phyloP scores from a whole-genome alignment of 2,888 invertebrate genomes.

The Himalopsyche kuldschensis region DNA sequence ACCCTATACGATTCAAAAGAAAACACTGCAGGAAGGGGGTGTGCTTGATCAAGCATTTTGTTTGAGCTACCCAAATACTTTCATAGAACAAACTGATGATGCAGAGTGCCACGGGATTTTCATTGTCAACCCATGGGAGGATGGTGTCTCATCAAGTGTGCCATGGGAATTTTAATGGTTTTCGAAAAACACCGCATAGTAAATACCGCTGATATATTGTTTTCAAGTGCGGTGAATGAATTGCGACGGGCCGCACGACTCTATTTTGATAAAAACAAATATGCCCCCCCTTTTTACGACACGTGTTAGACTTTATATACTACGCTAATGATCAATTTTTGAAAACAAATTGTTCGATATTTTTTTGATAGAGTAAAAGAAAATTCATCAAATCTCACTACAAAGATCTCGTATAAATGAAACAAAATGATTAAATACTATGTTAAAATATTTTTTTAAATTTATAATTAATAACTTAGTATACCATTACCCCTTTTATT shows the following conservation, averaged over 20 bases:
- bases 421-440: no score
- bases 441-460: no score
- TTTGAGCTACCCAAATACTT: conserved; percentile 28
- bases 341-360: no score
- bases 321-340: no score
- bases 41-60: conserved; percentile 8
- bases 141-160: conserved; percentile 1
- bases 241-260: not conserved
- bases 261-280: no score
- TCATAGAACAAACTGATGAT: not conserved
- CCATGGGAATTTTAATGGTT: conserved; percentile 29
- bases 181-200: not conserved
- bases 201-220: not conserved
- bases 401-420: no score
- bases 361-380: no score
- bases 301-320: no score
- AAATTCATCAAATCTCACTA: no score
- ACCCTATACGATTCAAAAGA: not conserved
- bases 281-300: no score
- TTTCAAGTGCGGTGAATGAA: not conserved
- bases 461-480: no score
- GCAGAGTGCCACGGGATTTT: conserved; percentile 16
- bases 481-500: no score
- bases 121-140: conserved; percentile 22
- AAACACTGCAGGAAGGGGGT: not conserved